phyloP scores from a whole-genome alignment of 2,888 invertebrate genomes.

The Ctenicera cuprea region DNA sequence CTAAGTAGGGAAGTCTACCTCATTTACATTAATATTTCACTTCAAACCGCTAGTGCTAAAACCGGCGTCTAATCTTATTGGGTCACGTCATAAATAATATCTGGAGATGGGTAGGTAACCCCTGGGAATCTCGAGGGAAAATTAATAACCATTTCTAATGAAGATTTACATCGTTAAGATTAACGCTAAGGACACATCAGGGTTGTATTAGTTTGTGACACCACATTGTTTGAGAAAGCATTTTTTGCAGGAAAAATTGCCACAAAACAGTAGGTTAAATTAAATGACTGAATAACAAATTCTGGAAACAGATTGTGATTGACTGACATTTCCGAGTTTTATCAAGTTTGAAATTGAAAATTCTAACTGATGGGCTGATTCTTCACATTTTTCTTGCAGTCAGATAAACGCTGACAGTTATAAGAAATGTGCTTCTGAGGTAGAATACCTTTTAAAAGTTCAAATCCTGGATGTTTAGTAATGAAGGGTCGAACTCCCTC shows the following conservation, averaged over 20 bases:
- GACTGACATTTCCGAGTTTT: not conserved
- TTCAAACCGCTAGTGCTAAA: slow-evolving; percentile 29
- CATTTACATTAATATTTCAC: slow-evolving; percentile 28
- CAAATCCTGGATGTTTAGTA: too few relatives aligned
- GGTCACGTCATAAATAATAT: slow-evolving; percentile 24
- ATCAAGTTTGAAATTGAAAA: slow-evolving; percentile 14
- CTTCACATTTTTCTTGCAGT: not conserved
- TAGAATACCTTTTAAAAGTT: too few relatives aligned
- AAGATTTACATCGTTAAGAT: slow-evolving; percentile 17
- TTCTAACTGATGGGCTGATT: not conserved
- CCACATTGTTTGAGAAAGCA: not conserved
- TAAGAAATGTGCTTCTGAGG: too few relatives aligned
- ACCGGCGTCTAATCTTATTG: slow-evolving; percentile 25
- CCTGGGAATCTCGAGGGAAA: slow-evolving; percentile 14
- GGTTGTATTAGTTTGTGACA: not conserved
- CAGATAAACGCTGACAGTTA: too few relatives aligned
- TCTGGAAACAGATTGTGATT: not conserved
- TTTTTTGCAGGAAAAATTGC: too few relatives aligned
- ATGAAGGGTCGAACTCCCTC: too few relatives aligned
- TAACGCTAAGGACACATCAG: slow-evolving; percentile 7
- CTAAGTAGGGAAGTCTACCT: slow-evolving; percentile 28
- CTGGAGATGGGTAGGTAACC: slow-evolving; percentile 18
- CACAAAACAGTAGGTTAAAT: too few relatives aligned
- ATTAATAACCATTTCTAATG: slow-evolving; percentile 26
- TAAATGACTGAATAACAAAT: too few relatives aligned